phyloP scores from a whole-genome alignment of 53 echinoderm and acorn worm genomes.

The Hippasteria phrygiana region DNA sequence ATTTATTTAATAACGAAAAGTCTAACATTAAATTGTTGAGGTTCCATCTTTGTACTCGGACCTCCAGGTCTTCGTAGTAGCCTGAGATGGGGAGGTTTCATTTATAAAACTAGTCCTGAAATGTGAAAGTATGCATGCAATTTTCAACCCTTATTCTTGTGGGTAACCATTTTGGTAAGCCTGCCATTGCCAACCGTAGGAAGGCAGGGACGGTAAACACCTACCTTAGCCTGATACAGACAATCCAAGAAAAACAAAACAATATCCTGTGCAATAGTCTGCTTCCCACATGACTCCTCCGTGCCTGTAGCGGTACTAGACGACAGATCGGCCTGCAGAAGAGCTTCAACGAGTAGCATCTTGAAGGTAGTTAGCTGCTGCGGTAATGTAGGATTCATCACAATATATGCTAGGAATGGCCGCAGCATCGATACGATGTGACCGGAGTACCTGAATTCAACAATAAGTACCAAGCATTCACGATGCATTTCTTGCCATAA shows the following conservation, averaged over 20 bases:
- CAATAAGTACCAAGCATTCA: too few relatives aligned
- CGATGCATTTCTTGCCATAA: too few relatives aligned
- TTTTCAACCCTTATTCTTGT: background rate
- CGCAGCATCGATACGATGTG: slow-evolving; percentile 48
- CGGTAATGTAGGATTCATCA: slow-evolving; percentile 65
- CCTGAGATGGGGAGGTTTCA: too few relatives aligned
- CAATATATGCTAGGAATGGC: slow-evolving; percentile 70
- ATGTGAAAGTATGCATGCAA: too few relatives aligned
- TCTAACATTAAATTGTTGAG: too few relatives aligned
- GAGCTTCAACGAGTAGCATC: slow-evolving; percentile 13
- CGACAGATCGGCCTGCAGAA: slow-evolving; percentile 19
- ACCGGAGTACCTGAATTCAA: slow-evolving; percentile 22
- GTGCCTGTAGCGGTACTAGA: background rate
- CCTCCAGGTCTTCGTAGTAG: too few relatives aligned
- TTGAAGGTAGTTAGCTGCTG: slow-evolving; percentile 31
- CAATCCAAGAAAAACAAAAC: slow-evolving; percentile 59
- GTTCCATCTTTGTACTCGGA: too few relatives aligned
- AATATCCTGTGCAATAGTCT: background rate
- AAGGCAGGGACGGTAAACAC: background rate
- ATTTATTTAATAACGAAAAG: too few relatives aligned
- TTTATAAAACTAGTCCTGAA: too few relatives aligned
- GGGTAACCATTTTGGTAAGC: background rate
- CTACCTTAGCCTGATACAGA: slow-evolving; percentile 65
- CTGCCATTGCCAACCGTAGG: background rate
- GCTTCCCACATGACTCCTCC: background rate